Evolutionary conservation across 2,113 vertebrate genomes (phyloP).

Genomic region (Myotis yumanensis): DNA sequence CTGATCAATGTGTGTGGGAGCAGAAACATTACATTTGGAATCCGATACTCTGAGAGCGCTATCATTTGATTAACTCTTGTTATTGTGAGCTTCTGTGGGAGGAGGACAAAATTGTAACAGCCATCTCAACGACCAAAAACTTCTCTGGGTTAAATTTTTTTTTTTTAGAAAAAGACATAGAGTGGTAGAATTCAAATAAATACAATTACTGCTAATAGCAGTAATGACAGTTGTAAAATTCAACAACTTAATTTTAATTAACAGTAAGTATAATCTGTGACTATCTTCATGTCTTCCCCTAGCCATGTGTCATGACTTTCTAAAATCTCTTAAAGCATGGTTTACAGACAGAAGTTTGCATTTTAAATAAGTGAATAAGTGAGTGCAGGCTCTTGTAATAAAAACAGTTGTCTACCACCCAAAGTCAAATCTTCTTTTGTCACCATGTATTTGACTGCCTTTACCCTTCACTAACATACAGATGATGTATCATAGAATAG

Average conservation of each 20-base stretch:
- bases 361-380: background rate
- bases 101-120: background rate
- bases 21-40: background rate
- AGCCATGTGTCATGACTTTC: background rate
- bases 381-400: background rate
- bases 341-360: background rate
- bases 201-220: background rate
- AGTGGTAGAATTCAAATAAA: background rate
- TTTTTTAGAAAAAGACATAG: background rate
- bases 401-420: background rate
- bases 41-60: background rate
- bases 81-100: background rate
- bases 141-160: background rate
- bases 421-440: background rate
- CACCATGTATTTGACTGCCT: background rate
- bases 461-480: background rate
- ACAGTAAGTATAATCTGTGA: background rate
- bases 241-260: background rate
- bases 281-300: background rate
- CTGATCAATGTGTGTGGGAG: background rate
- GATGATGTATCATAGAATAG: background rate
- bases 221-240: background rate
- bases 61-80: background rate
- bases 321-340: background rate
- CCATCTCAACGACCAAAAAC: background rate